Conservation (phyloP, 2,113 vertebrate species). For the Channa maculata region DNA sequence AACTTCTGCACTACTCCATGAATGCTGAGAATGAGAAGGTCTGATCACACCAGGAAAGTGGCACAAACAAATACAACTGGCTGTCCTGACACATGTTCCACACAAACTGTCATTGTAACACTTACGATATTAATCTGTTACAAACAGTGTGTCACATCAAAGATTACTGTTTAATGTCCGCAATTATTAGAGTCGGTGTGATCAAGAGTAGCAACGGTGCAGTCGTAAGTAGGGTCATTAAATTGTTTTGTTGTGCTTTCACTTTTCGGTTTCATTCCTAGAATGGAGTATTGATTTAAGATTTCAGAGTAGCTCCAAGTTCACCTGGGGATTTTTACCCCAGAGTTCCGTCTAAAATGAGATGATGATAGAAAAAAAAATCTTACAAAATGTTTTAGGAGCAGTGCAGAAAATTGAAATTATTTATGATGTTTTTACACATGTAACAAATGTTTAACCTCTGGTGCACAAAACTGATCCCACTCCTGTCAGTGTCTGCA, state of each 20-base stretch:
- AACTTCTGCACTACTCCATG: no score
- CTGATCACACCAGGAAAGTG: no score
- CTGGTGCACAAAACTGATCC: background rate
- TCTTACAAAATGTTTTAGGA: background rate
- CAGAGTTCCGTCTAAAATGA: constrained; percentile 24
- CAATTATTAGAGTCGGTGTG: background rate
- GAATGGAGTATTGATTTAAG: constrained; percentile 55
- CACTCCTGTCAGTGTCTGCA: background rate
- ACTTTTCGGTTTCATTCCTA: constrained; percentile 37
- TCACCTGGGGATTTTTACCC: constrained; percentile 4
- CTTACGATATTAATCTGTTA: background rate
- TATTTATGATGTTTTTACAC: background rate
- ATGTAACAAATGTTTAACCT: background rate
- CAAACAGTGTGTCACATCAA: background rate
- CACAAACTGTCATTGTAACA: background rate
- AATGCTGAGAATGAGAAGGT: no score
- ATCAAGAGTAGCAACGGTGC: constrained; percentile 12
- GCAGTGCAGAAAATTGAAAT: constrained; percentile 11
- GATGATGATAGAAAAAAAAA: constrained; percentile 23
- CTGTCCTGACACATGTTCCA: background rate
- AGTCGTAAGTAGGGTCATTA: constrained; percentile 18
- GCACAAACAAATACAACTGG: no score
- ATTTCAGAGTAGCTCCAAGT: constrained; percentile 22
- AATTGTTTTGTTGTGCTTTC: constrained; percentile 32
- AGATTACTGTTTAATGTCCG: constrained; percentile 5